Conservation (phyloP, 1,140 invertebrate genomes). For the Elysia chlorotica region DNA sequence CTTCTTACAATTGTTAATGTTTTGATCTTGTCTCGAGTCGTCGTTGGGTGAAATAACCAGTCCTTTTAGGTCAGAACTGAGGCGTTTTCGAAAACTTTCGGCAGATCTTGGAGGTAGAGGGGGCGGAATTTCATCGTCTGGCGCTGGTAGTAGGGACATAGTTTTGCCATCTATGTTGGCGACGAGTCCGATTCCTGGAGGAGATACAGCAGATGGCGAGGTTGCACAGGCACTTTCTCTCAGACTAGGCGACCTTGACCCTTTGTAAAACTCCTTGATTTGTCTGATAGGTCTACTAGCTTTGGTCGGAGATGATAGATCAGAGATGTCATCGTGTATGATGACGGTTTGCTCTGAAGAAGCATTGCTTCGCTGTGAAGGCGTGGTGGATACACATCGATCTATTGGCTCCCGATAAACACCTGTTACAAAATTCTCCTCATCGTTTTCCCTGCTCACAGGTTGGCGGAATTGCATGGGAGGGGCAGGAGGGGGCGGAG, state of each 20-base stretch:
- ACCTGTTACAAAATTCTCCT: slow-evolving; percentile 51
- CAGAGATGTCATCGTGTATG: slow-evolving; percentile 13
- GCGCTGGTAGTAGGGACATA: slow-evolving; percentile 45
- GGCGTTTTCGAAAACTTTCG: too few relatives aligned
- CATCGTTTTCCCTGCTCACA: too few relatives aligned
- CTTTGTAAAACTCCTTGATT: too few relatives aligned
- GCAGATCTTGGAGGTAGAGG: too few relatives aligned
- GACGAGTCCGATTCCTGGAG: slow-evolving; percentile 41
- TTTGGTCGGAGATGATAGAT: too few relatives aligned
- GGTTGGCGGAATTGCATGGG: neutral
- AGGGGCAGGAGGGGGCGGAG: neutral
- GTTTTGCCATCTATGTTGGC: slow-evolving; percentile 54
- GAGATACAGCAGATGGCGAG: slow-evolving; percentile 46
- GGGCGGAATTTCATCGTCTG: slow-evolving; percentile 1
- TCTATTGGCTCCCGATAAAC: slow-evolving; percentile 50
- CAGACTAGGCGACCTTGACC: slow-evolving; percentile 39
- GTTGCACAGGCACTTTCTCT: slow-evolving; percentile 39
- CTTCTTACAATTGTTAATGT: too few relatives aligned
- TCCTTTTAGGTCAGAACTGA: too few relatives aligned
- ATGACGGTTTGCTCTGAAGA: slow-evolving; percentile 24
- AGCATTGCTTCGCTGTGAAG: slow-evolving; percentile 34
- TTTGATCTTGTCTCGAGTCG: too few relatives aligned
- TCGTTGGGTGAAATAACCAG: too few relatives aligned
- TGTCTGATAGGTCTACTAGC: too few relatives aligned
- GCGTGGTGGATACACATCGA: slow-evolving; percentile 24